Conservation (phyloP, 2,888 invertebrate species). For the Cantharis nigra region DNA sequence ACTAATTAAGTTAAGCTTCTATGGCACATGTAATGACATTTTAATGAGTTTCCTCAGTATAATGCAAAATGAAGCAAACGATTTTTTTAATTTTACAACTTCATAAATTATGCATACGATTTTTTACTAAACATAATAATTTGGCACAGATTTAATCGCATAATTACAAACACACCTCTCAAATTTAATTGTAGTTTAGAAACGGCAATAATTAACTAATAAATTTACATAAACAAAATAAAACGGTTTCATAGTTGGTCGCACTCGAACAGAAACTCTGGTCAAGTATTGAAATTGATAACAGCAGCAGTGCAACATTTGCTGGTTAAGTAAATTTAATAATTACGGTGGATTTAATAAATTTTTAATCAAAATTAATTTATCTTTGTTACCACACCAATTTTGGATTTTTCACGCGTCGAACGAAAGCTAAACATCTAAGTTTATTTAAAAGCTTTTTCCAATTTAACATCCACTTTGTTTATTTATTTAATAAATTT, state of each 20-base stretch:
- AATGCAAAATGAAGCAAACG: conserved; percentile 12
- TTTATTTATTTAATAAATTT: background rate
- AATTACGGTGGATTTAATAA: background rate
- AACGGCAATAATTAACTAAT: background rate
- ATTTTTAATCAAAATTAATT: background rate
- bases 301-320: background rate
- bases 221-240: background rate
- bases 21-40: conserved; percentile 24
- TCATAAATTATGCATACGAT: conserved; percentile 1
- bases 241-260: background rate
- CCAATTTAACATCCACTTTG: background rate
- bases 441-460: background rate
- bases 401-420: background rate
- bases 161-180: background rate
- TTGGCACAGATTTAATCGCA: background rate
- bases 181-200: background rate
- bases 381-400: background rate
- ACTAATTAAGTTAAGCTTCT: conserved; percentile 24
- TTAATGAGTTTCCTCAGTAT: conserved; percentile 23
- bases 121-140: background rate
- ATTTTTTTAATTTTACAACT: conserved; percentile 1
- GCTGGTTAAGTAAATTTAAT: background rate
- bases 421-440: background rate
- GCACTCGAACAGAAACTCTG: background rate
- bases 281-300: background rate